Evolutionary conservation across 2,888 invertebrate genomes (phyloP), one percentile per base, ranked within the genome.

Genomic region (Chloromyia formosa): DNA sequence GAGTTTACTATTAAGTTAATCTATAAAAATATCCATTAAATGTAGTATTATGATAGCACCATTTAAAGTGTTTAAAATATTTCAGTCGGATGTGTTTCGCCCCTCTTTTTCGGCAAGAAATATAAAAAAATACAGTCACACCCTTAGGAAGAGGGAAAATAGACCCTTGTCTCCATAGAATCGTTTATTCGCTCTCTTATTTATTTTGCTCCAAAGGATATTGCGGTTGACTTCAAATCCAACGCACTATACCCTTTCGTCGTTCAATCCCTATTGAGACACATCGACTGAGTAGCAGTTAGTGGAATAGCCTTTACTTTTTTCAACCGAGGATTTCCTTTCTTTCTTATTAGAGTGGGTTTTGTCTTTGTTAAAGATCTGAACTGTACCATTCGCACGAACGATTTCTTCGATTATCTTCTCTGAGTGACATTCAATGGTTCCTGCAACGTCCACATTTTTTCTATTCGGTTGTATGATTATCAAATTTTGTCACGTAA

Each of bases 401-500:
- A 71, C 58, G 71, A 71, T 71, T 71, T 20, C 56, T 71, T 71
- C 71, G 71, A 71, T 71, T 71, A 71, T 71, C 71, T 58, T 71
- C 49, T 49, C 66, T 58, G 58, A 71, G 58, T 71, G 71, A 71
- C 71, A 71, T 71, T 71, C 56, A 45, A 66, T 71, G 71, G 71
- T 71, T 58, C 71, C 40, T 58, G 71, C 71, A 71, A 58, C 71
- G 71, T 71, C 56, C 40, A 71, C 71, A 56, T 71, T 56, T 71
- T 69, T 69, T 71, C 45, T 35, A 35, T 35, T 18, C 27, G 74
- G 54, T 35, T 12, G 49, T 56, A 62, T 35, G 73, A 60, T 76
- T 76, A 68, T 75, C 66, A 76, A 76, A 76, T 74, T 76, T 76
- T 76, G 74, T 76, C 76, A 76, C 76, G 76, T 76, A 74, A 74